Conservation (phyloP, 2,797 vertebrate species). For the Phoxinus dragarum region DNA sequence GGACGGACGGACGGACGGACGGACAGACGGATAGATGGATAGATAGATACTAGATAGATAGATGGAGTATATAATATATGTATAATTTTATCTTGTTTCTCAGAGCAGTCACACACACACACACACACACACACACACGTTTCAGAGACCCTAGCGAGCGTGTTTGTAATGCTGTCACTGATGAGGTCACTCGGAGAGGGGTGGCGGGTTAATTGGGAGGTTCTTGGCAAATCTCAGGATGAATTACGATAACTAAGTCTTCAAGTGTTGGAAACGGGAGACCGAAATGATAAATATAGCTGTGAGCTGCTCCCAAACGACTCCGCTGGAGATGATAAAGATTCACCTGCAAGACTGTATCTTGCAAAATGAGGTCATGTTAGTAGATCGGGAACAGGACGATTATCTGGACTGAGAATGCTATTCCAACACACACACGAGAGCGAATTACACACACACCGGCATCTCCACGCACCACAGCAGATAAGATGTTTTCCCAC, state of each 20-base stretch:
- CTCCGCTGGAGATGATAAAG: constrained; percentile 61
- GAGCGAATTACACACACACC: constrained; percentile 62
- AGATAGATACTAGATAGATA: too few species aligned
- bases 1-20: too few species aligned
- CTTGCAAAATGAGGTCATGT: constrained; percentile 76
- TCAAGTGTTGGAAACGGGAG: constrained; percentile 68
- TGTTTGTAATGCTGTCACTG: constrained; percentile 72
- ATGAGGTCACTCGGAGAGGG: constrained; percentile 77
- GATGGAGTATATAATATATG: too few species aligned
- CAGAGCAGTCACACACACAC: constrained; percentile 27
- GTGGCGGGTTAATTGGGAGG: constrained; percentile 79
- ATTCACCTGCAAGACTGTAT: constrained; percentile 71
- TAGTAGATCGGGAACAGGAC: constrained; percentile 67
- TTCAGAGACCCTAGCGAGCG: constrained; percentile 68
- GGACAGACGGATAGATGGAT: too few species aligned
- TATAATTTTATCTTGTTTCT: constrained; percentile 4
- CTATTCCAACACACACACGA: constrained; percentile 46
- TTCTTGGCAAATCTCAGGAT: constrained; percentile 77
- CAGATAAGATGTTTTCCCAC: constrained; percentile 14
- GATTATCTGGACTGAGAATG: constrained; percentile 68
- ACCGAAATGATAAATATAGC: constrained; percentile 73
- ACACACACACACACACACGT: constrained; percentile 53
- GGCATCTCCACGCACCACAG: background rate
- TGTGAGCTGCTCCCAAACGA: constrained; percentile 65
- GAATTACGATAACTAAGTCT: constrained; percentile 78